These are phyloP conservation scores for Chamaetylas fuelleborni DNA, from an alignment of 2,113 vertebrate species.

Conservation along the genomic window DNA sequence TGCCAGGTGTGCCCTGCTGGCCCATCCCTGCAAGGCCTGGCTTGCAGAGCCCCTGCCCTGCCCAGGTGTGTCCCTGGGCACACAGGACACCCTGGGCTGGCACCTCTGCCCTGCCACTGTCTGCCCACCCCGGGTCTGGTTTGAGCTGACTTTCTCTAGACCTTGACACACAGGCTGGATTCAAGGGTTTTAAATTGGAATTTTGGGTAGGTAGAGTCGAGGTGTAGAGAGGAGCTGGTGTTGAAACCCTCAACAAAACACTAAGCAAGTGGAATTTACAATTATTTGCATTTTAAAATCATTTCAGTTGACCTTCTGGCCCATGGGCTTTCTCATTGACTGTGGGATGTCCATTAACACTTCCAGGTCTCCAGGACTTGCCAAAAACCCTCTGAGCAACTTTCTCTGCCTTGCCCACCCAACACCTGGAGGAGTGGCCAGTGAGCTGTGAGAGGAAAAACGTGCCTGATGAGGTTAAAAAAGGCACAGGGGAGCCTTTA, in stretches of 20 bases:
- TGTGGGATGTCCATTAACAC: rapidly evolving
- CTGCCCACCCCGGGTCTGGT: rapidly evolving
- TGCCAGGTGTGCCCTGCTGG: neutral
- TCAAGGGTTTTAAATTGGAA: neutral
- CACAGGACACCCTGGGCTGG: rapidly evolving
- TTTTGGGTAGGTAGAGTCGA: neutral
- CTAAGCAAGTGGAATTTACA: neutral
- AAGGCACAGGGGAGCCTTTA: neutral
- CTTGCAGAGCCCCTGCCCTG: neutral
- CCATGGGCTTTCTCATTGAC: rapidly evolving
- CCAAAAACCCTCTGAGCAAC: neutral
- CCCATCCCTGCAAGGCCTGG: neutral
- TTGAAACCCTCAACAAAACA: neutral
- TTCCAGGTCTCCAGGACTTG: neutral
- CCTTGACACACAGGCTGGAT: rapidly evolving
- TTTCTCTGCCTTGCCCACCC: neutral
- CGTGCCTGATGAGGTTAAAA: neutral
- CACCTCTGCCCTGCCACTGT: neutral
- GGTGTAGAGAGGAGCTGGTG: neutral
- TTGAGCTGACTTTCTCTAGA: rapidly evolving
- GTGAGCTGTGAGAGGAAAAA: neutral
- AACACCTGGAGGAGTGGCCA: neutral
- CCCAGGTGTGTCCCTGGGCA: neutral
- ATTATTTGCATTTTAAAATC: neutral
- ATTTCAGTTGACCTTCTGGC: neutral